Percentiles rank a stretch among this genome's conserved stretches.
Evolutionary conservation across 2,797 vertebrate species (phyloP).

Genomic region (Clarias pachynema): DNA sequence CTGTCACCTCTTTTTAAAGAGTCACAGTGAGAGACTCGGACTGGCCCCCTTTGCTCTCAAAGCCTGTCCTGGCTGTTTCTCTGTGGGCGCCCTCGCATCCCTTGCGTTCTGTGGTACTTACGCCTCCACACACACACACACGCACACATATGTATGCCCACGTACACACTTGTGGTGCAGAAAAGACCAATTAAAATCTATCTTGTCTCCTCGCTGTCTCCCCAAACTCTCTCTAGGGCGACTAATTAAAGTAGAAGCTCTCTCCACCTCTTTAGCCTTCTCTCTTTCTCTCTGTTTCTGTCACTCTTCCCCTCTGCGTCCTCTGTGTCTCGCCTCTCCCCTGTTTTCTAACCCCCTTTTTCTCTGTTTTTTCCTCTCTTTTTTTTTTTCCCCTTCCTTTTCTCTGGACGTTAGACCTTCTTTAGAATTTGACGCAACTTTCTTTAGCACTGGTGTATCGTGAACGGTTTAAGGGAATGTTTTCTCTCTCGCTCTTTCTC

Average conservation of each 20-base stretch:
- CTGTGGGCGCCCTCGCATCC: constrained; percentile 45
- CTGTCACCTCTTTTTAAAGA: constrained; percentile 77
- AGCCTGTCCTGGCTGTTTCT: constrained; percentile 61
- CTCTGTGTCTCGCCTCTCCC: constrained; percentile 39
- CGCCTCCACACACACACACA: constrained; percentile 54
- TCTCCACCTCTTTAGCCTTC: constrained; percentile 43
- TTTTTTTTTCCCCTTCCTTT: background rate
- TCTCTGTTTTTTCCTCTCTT: constrained; percentile 39
- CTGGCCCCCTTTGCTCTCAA: constrained; percentile 64
- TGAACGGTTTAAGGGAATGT: background rate
- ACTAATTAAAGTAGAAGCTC: constrained; percentile 75
- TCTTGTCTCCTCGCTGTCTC: constrained; percentile 71
- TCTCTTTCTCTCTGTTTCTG: constrained; percentile 38
- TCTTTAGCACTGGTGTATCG: constrained; percentile 19
- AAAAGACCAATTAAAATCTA: constrained; percentile 80
- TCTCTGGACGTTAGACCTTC: constrained; percentile 49
- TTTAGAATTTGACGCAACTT: constrained; percentile 50
- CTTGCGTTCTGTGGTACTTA: constrained; percentile 10
- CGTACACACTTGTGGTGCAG: constrained; percentile 61
- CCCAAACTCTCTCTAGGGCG: constrained; percentile 73
- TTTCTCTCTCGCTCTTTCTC: background rate
- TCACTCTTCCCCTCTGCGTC: constrained; percentile 37
- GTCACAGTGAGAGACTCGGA: constrained; percentile 71
- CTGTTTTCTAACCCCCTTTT: constrained; percentile 35
- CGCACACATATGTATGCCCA: constrained; percentile 48